Percentiles rank a stretch among this genome's conserved stretches.
phyloP scores from a whole-genome alignment of 2,797 vertebrate genomes.

The Streptopelia turtur region DNA sequence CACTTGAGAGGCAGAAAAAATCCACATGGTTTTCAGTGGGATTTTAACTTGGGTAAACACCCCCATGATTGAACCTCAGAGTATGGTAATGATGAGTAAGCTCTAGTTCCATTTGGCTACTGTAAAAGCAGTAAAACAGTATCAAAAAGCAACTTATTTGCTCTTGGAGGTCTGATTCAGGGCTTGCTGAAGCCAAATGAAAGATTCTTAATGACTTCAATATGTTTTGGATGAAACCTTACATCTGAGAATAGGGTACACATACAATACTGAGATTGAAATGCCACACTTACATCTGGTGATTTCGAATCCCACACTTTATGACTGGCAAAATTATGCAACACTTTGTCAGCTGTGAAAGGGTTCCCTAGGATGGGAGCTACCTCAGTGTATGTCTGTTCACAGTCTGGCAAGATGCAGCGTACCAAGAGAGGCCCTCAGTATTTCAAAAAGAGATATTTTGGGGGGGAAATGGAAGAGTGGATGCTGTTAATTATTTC shows the following conservation, averaged over 20 bases:
- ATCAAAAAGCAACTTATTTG: neutral
- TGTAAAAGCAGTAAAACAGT: neutral
- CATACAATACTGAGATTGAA: neutral
- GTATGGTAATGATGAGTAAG: neutral
- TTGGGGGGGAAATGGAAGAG: neutral
- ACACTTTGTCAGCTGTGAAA: neutral
- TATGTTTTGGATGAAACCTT: neutral
- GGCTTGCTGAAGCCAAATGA: neutral
- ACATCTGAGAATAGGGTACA: neutral
- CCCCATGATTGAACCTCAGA: neutral
- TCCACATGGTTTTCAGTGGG: neutral
- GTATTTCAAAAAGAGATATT: neutral
- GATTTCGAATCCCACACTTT: constrained; percentile 17
- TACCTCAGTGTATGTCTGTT: neutral
- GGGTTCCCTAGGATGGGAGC: neutral
- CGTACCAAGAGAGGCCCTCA: neutral
- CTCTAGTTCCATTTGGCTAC: neutral
- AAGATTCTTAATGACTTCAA: neutral
- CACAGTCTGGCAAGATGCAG: neutral
- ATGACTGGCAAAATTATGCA: neutral
- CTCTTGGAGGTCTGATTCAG: neutral
- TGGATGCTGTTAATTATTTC: neutral
- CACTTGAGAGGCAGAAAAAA: neutral
- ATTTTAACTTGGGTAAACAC: neutral
- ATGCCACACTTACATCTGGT: neutral